phyloP scores from a whole-genome alignment of 2,797 vertebrate species.

The Sphenodon punctatus region DNA sequence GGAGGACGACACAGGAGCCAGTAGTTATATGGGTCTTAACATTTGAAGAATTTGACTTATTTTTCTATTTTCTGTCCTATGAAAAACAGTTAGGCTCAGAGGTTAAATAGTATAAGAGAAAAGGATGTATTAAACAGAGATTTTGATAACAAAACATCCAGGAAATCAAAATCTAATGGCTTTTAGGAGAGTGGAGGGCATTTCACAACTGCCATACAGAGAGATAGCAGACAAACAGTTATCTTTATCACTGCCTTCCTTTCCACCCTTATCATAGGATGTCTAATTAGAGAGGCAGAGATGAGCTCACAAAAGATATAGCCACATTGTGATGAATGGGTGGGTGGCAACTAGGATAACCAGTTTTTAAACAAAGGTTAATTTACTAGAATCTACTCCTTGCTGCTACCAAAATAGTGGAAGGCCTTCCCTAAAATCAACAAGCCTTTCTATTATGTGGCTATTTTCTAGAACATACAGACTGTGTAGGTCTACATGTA shows the following conservation, averaged over 20 bases:
- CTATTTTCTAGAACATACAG: not conserved
- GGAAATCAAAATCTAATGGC: not conserved
- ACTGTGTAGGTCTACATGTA: not conserved
- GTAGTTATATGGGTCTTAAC: not conserved
- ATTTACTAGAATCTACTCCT: not conserved
- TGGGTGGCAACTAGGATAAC: not conserved
- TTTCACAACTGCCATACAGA: not conserved
- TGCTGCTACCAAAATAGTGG: not conserved
- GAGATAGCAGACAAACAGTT: not conserved
- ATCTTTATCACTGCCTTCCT: not conserved
- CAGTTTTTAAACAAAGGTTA: not conserved
- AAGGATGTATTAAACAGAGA: not conserved
- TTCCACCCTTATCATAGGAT: not conserved
- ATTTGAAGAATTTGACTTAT: not conserved
- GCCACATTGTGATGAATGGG: not conserved
- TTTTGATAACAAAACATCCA: not conserved
- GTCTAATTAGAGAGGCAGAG: not conserved
- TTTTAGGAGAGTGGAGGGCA: not conserved
- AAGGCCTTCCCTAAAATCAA: not conserved
- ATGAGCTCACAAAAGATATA: not conserved
- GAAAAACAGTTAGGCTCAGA: not conserved
- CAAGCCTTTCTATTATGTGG: not conserved
- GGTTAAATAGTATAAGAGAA: not conserved
- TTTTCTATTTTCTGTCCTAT: not conserved
- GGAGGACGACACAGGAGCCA: conserved; percentile 34